Evolutionary conservation across 2,797 vertebrate genomes (phyloP).

Genomic region (Acanthurus leucopareius): DNA sequence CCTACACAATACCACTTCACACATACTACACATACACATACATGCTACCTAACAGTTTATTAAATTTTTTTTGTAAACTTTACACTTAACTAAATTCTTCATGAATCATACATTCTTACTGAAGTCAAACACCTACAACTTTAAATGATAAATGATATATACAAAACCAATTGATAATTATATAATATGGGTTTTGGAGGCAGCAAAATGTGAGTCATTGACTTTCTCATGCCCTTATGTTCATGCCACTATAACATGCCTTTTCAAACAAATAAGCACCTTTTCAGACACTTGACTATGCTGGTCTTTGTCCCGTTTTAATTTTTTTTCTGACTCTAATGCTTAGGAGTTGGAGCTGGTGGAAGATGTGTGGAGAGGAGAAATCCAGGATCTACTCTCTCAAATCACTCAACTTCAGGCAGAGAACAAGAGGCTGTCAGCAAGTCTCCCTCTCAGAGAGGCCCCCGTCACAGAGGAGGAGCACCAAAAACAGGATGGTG

Average conservation of each 20-base stretch:
- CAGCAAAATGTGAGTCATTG: background rate
- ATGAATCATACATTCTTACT: too few species aligned
- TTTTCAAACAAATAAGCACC: background rate
- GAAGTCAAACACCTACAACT: background rate
- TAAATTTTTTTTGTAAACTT: too few species aligned
- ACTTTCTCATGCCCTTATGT: background rate
- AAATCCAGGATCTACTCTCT: slow-evolving; percentile 92
- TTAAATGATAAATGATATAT: background rate
- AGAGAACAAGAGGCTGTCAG: slow-evolving; percentile 91
- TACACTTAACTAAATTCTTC: too few species aligned
- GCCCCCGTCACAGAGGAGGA: slow-evolving; percentile 86
- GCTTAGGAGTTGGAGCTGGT: slow-evolving; percentile 92
- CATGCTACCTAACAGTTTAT: too few species aligned
- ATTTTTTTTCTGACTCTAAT: background rate
- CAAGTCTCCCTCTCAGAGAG: slow-evolving; percentile 88
- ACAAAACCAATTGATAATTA: background rate
- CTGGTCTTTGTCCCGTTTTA: background rate
- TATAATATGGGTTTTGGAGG: background rate
- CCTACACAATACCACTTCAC: background rate
- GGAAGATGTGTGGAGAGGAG: slow-evolving; percentile 94
- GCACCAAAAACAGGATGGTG: slow-evolving; percentile 90
- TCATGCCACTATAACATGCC: background rate
- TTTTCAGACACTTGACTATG: background rate
- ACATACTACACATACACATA: too few species aligned
- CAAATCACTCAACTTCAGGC: slow-evolving; percentile 92